Evolutionary conservation across 2,888 invertebrate species (phyloP).

Genomic region (Allygus modestus): DNA sequence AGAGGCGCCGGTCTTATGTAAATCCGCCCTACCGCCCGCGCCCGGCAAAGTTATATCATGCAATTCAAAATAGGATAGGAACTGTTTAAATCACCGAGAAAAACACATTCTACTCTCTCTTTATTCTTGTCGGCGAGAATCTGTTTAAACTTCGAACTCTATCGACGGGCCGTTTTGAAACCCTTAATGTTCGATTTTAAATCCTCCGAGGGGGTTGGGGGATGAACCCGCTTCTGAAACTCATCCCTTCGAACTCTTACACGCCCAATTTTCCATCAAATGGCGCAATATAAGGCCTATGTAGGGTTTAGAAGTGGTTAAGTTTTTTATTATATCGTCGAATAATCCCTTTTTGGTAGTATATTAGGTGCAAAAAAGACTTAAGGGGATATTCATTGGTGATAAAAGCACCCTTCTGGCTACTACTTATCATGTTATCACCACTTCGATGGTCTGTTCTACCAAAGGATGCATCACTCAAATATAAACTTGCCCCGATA

Average conservation of each 20-base stretch:
- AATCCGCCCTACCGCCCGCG: slow-evolving; percentile 51
- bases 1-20: slow-evolving; percentile 61
- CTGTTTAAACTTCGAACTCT: slow-evolving; percentile 43
- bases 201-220: slow-evolving; percentile 14
- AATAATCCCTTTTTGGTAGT: background rate
- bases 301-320: background rate
- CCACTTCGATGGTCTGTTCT: background rate
- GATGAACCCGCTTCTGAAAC: background rate
- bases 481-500: background rate
- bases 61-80: slow-evolving; percentile 70
- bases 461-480: background rate
- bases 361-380: background rate
- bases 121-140: slow-evolving; percentile 20
- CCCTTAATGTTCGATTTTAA: slow-evolving; percentile 50
- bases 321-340: background rate
- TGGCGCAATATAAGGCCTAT: slow-evolving; percentile 18
- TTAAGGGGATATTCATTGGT: background rate
- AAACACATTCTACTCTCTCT: slow-evolving; percentile 31
- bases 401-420: background rate
- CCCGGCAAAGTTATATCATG: slow-evolving; percentile 69
- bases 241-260: background rate
- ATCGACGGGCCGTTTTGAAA: slow-evolving; percentile 30
- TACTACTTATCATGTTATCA: background rate
- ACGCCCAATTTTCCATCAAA: slow-evolving; percentile 41
- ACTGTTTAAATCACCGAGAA: slow-evolving; percentile 67